Conservation (phyloP, 2,888 invertebrate species). For the Mesodorylaimus sp. region DNA sequence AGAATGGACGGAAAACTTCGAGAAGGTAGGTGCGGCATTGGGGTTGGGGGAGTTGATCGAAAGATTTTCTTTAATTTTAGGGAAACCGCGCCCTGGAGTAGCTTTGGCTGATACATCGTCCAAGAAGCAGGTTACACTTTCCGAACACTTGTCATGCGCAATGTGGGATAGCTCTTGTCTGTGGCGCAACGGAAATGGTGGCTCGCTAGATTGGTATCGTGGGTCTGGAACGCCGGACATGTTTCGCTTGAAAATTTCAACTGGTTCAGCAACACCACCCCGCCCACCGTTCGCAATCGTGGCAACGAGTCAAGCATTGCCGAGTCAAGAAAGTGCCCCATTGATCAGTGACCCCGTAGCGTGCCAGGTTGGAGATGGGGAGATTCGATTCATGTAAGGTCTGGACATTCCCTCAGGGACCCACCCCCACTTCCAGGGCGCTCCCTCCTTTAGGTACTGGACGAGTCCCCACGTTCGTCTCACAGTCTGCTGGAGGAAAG, state of each 20-base stretch:
- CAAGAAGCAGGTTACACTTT: no score
- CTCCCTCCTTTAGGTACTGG: constrained; percentile 19
- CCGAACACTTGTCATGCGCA: no score
- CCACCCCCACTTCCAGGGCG: neutral
- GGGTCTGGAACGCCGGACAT: neutral
- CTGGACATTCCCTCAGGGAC: neutral
- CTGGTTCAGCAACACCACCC: neutral
- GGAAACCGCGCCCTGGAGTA: no score
- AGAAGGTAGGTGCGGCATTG: no score
- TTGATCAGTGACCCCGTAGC: neutral
- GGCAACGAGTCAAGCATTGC: neutral
- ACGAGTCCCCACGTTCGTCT: constrained; percentile 24
- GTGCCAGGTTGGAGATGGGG: neutral
- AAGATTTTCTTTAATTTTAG: no score
- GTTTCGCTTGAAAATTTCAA: neutral
- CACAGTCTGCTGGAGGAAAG: constrained; percentile 17
- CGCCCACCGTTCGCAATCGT: neutral
- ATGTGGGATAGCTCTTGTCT: neutral
- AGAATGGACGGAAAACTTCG: no score
- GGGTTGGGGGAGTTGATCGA: no score
- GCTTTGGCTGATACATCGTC: no score
- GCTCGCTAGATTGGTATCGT: neutral
- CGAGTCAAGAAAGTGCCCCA: neutral
- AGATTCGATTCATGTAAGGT: neutral
- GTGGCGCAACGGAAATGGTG: neutral